Evolutionary conservation across 2,113 vertebrate species (phyloP).

Genomic region (Calypte anna): DNA sequence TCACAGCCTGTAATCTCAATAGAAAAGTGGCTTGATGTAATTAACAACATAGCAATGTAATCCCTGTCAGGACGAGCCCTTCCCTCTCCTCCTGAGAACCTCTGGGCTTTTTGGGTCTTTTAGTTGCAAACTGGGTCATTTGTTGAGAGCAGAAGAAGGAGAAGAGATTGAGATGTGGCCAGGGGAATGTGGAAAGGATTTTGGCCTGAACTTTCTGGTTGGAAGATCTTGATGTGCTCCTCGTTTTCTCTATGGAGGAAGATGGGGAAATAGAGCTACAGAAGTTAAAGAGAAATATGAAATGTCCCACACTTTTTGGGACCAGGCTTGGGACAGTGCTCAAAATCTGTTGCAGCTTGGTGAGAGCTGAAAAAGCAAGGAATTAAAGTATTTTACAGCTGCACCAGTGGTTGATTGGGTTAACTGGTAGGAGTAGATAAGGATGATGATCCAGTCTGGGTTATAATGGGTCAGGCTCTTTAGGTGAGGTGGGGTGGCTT

Average conservation of each 20-base stretch:
- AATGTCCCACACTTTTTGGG: neutral
- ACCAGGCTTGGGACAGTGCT: neutral
- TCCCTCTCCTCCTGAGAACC: neutral
- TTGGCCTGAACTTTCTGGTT: neutral
- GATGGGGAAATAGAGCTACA: neutral
- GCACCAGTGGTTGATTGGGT: neutral
- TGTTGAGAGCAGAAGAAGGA: neutral
- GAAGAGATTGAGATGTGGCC: neutral
- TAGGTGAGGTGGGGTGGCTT: neutral
- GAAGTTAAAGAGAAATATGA: neutral
- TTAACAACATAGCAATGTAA: neutral
- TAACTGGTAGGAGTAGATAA: too few species aligned
- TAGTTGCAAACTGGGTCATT: neutral
- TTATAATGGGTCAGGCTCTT: neutral
- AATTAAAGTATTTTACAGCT: neutral
- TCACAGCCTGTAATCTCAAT: neutral
- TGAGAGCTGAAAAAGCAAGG: neutral
- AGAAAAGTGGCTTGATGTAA: neutral
- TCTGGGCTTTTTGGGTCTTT: neutral
- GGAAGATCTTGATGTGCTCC: neutral
- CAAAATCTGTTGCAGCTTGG: neutral
- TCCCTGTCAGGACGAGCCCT: neutral
- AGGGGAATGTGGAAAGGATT: neutral
- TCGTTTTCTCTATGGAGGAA: accelerated
- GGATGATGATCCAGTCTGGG: too few species aligned